phyloP scores from a whole-genome alignment of 1,140 invertebrate genomes.

The Cephus cinctus region DNA sequence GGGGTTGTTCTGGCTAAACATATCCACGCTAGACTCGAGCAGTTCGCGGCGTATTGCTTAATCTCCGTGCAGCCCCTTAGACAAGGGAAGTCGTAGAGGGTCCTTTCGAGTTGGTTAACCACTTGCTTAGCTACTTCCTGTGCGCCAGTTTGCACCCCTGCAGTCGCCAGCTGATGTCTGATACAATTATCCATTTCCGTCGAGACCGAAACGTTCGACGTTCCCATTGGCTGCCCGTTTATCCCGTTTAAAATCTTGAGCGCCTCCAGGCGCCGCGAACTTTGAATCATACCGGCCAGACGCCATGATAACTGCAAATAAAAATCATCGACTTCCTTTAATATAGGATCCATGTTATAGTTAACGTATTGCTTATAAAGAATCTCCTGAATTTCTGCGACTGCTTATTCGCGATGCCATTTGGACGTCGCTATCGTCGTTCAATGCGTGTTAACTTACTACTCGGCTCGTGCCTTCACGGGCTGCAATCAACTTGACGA shows the following conservation, averaged over 20 bases:
- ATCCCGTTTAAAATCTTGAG: too few species aligned
- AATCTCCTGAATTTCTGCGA: too few species aligned
- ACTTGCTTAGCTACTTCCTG: constrained; percentile 41
- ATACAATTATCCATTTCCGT: constrained; percentile 40
- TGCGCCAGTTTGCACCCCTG: constrained; percentile 35
- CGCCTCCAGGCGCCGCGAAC: constrained; percentile 9
- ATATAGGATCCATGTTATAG: too few species aligned
- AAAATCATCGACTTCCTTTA: background rate
- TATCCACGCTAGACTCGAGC: constrained; percentile 69
- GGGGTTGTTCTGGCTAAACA: constrained; percentile 54
- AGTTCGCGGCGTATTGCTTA: constrained; percentile 63
- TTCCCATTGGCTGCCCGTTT: too few species aligned
- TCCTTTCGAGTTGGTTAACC: constrained; percentile 46
- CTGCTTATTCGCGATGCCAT: too few species aligned
- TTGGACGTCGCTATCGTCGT: too few species aligned
- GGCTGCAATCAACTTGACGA: too few species aligned
- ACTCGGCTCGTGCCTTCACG: too few species aligned
- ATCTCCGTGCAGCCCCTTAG: constrained; percentile 65
- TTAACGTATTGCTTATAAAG: too few species aligned
- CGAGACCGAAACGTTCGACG: constrained; percentile 1
- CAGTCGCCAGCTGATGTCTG: constrained; percentile 38
- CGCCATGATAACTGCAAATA: constrained; percentile 39
- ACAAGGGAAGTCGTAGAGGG: constrained; percentile 75
- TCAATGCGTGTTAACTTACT: too few species aligned
- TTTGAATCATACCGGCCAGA: constrained; percentile 37